Conservation (phyloP, 2,888 invertebrate genomes). For the Drosophila paranaensis region DNA sequence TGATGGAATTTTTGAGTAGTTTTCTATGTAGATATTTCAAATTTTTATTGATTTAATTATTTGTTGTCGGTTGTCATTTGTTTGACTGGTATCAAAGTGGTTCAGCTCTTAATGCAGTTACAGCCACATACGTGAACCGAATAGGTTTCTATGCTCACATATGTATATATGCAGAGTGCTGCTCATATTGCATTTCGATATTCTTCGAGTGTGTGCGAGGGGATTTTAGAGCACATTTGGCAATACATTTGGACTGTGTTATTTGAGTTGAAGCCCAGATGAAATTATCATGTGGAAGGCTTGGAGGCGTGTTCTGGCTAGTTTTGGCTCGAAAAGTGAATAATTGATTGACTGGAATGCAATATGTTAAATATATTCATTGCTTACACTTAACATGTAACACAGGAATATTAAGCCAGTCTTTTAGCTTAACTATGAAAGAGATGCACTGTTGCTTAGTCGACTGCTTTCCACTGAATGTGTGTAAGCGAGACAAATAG, state of each 20-base stretch:
- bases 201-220: conserved; percentile 18
- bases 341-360: conserved; percentile 2
- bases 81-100: conserved; percentile 39
- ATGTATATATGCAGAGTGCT: background rate
- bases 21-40: conserved; percentile 67
- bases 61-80: conserved; percentile 44
- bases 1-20: conserved; percentile 74
- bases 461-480: background rate
- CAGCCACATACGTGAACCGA: conserved; percentile 1
- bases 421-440: background rate
- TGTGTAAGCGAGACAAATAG: background rate
- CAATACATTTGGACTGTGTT: conserved; percentile 16
- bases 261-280: conserved; percentile 10
- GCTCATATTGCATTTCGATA: conserved; percentile 34
- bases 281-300: conserved; percentile 1
- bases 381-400: background rate
- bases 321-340: background rate
- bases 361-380: conserved; percentile 1
- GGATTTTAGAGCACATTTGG: conserved; percentile 21
- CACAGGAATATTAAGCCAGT: background rate
- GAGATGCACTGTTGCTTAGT: background rate
- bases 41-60: conserved; percentile 78
- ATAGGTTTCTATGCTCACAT: background rate
- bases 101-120: conserved; percentile 35
- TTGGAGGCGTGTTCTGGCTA: background rate